These are phyloP conservation scores for Nephrotoma guestfalica DNA, from an alignment of 2,888 invertebrate genomes.

Conservation along the genomic window DNA sequence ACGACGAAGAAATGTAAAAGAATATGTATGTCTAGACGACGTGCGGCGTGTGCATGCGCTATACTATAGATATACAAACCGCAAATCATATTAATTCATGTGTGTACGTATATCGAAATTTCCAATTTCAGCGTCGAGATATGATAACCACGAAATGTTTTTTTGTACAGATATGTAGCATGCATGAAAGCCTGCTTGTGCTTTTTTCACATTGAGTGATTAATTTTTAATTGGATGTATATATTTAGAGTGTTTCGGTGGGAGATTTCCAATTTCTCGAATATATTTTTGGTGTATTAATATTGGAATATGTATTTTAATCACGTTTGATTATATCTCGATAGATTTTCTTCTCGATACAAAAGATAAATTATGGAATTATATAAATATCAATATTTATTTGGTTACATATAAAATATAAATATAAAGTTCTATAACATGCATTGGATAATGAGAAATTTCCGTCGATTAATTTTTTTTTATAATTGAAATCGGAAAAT, in stretches of 20 bases:
- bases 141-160: neutral
- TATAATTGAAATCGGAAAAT: neutral
- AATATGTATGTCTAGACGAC: neutral
- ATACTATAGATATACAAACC: neutral
- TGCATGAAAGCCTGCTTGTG: neutral
- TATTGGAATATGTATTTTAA: neutral
- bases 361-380: neutral
- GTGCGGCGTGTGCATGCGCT: neutral
- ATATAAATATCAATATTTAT: neutral
- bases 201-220: neutral
- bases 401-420: neutral
- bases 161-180: neutral
- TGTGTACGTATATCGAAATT: neutral
- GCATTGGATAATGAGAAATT: neutral
- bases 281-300: neutral
- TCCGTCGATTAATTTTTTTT: neutral
- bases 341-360: neutral
- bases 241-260: neutral
- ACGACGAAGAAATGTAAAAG: neutral
- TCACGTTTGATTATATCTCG: neutral
- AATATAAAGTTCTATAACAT: neutral
- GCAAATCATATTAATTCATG: neutral
- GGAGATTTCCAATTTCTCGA: neutral
- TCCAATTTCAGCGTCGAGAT: neutral
- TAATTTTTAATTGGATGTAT: neutral